phyloP scores from a whole-genome alignment of 2,113 vertebrate species.

The Aspidoscelis tigris region DNA sequence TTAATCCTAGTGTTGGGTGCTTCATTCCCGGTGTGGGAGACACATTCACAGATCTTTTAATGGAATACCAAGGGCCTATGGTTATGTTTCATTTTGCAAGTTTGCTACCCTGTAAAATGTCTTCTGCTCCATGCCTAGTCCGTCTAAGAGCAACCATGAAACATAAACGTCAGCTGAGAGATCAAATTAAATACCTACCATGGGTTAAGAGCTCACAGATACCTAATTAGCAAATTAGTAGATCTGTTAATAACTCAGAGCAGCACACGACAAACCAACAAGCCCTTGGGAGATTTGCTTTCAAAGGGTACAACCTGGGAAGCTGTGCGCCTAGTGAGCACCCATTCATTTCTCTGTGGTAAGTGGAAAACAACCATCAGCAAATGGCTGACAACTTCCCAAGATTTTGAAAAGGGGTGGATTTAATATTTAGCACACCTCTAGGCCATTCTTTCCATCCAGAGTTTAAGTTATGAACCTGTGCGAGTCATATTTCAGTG shows the following conservation, averaged over 20 bases:
- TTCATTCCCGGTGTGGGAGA: no score
- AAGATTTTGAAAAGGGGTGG: background rate
- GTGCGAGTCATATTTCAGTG: slow-evolving; percentile 12
- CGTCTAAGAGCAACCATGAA: background rate
- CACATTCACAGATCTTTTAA: no score
- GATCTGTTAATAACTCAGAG: background rate
- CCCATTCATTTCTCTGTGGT: background rate
- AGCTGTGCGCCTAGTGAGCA: background rate
- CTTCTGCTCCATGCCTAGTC: background rate
- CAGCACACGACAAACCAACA: background rate
- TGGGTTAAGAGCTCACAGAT: background rate
- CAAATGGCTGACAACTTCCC: background rate
- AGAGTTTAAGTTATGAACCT: background rate
- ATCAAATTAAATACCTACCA: background rate
- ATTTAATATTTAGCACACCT: background rate
- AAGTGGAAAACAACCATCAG: background rate
- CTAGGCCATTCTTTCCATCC: background rate
- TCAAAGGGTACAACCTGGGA: background rate
- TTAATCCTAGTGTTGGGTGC: no score
- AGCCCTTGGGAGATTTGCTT: background rate
- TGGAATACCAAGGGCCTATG: no score
- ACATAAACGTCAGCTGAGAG: background rate
- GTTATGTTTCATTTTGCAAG: no score
- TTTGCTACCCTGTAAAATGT: no score
- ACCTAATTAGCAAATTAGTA: background rate